Percentiles rank a stretch among this genome's conserved stretches.
phyloP scores from a whole-genome alignment of 2,888 invertebrate species.

The Notodonta dromedarius region DNA sequence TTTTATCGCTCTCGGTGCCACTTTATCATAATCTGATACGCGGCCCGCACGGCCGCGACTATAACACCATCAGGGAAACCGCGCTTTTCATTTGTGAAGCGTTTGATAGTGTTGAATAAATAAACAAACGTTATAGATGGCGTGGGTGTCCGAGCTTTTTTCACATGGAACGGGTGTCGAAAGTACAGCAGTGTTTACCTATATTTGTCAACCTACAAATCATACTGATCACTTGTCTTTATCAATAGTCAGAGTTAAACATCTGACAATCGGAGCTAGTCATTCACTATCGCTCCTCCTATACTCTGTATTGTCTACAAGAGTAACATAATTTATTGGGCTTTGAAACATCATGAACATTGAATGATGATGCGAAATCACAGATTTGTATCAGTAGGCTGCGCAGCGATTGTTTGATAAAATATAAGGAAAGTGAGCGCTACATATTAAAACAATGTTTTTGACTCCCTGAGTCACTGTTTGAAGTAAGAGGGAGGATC shows the following conservation, averaged over 20 bases:
- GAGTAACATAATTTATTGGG: neutral
- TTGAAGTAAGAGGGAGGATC: conserved; percentile 42
- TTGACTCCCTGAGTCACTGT: conserved; percentile 9
- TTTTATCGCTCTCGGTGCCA: conserved; percentile 28
- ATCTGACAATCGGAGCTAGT: conserved; percentile 4
- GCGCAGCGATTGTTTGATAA: neutral
- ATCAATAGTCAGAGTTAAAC: too few species aligned
- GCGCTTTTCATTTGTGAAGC: conserved; percentile 19
- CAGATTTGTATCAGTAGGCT: neutral
- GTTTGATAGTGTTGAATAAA: conserved; percentile 16
- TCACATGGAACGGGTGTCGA: conserved; percentile 15
- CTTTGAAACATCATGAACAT: neutral
- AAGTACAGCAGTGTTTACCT: conserved; percentile 6
- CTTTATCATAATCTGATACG: conserved; percentile 26
- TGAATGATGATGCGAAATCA: neutral
- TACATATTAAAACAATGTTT: neutral
- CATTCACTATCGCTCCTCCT: conserved; percentile 5
- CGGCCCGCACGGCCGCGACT: conserved; percentile 13
- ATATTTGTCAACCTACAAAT: conserved; percentile 17
- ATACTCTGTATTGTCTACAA: neutral
- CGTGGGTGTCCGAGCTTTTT: conserved; percentile 12
- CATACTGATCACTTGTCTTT: conserved; percentile 11
- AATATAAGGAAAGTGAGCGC: neutral
- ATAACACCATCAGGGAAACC: conserved; percentile 13
- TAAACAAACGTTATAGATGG: conserved; percentile 14